Evolutionary conservation across 2,113 vertebrate genomes (phyloP).

Genomic region (Nestor notabilis): DNA sequence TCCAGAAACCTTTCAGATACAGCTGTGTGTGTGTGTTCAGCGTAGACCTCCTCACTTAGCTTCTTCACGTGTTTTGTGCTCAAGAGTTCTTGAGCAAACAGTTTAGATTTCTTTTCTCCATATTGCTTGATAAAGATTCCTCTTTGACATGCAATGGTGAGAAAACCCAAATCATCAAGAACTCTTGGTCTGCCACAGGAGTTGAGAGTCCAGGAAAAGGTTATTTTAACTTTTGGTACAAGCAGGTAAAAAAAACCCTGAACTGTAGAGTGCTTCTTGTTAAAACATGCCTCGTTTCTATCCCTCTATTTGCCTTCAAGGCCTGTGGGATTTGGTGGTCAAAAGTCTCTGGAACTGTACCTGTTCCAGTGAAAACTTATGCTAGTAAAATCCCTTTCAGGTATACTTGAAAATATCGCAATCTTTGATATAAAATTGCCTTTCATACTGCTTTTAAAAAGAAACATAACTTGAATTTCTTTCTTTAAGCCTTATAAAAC

Average conservation of each 20-base stretch:
- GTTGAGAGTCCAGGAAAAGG: background rate
- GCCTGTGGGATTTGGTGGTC: background rate
- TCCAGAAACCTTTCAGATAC: background rate
- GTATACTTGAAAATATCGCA: background rate
- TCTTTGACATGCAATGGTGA: background rate
- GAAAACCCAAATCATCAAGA: background rate
- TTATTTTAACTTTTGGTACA: background rate
- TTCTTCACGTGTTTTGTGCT: background rate
- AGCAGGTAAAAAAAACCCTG: background rate
- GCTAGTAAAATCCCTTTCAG: background rate
- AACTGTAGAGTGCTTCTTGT: background rate
- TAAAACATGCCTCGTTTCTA: background rate
- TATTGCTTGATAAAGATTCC: background rate
- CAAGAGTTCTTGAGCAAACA: background rate
- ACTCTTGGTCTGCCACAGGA: background rate
- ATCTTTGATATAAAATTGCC: background rate
- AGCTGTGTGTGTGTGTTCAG: fast-evolving
- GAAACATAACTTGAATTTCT: background rate
- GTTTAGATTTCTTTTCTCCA: background rate
- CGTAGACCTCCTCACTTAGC: background rate
- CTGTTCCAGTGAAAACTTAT: background rate
- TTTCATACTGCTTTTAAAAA: background rate
- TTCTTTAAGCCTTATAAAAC: background rate
- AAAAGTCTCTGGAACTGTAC: background rate
- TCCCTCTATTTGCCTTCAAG: background rate